These are phyloP conservation scores for Nasonia vitripennis DNA, from an alignment of 1,140 invertebrate genomes.

Conservation along the genomic window DNA sequence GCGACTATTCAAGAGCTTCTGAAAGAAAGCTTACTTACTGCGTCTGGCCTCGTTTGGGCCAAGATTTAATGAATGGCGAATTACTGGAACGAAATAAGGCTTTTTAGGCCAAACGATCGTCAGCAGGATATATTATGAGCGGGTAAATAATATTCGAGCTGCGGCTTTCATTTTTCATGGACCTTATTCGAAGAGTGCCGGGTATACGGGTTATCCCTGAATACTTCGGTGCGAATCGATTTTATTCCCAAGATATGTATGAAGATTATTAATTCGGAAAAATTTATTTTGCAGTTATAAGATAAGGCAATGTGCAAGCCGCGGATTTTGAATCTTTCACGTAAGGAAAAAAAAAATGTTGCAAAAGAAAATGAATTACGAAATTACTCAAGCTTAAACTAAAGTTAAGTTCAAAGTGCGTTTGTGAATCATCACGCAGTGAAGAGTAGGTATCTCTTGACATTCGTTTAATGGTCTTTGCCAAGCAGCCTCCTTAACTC, in stretches of 20 bases:
- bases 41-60: background rate
- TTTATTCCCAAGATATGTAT: no score
- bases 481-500: background rate
- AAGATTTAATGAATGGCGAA: slow-evolving; percentile 19
- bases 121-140: no score
- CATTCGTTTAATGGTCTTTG: slow-evolving; percentile 7
- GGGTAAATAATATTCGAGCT: no score
- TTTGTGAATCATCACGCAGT: background rate
- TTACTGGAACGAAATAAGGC: background rate
- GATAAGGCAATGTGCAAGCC: no score
- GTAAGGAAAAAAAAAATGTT: background rate
- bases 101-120: background rate
- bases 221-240: no score
- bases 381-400: background rate
- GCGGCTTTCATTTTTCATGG: no score
- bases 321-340: no score
- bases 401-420: background rate
- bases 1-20: background rate
- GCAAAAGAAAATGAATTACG: no score
- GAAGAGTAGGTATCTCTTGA: background rate
- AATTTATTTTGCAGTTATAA: no score
- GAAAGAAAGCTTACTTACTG: background rate
- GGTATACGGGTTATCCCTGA: no score
- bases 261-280: no score
- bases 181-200: no score